These are phyloP conservation scores for Proisotoma minuta DNA, from an alignment of 2,888 invertebrate genomes.

Conservation along the genomic window DNA sequence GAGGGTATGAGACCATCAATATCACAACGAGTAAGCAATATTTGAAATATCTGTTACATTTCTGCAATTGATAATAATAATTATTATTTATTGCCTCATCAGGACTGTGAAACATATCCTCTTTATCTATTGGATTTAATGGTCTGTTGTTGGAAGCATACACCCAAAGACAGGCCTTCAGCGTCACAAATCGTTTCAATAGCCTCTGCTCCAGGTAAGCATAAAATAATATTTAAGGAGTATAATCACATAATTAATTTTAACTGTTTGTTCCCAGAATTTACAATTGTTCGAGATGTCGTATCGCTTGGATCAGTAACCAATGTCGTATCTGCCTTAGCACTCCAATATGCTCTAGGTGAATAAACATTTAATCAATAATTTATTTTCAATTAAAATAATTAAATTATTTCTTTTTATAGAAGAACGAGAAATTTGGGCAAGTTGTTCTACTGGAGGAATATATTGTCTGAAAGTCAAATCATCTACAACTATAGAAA, in stretches of 20 bases:
- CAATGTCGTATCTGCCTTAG: constrained; percentile 61
- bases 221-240: no score
- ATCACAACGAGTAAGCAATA: constrained; percentile 64
- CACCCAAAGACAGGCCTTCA: constrained; percentile 73
- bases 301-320: constrained; percentile 66
- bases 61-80: background rate
- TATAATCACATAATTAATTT: no score
- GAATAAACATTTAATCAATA: constrained; percentile 44
- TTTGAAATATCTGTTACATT: background rate
- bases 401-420: background rate
- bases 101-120: constrained; percentile 60
- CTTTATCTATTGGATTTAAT: constrained; percentile 87
- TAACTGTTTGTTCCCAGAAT: no score
- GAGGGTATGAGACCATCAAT: constrained; percentile 90
- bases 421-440: constrained; percentile 48
- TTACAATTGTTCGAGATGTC: constrained; percentile 77
- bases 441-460: constrained; percentile 46
- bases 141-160: constrained; percentile 92
- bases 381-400: background rate
- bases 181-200: constrained; percentile 92
- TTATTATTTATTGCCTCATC: background rate
- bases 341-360: constrained; percentile 52
- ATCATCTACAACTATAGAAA: constrained; percentile 25
- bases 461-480: constrained; percentile 43
- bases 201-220: constrained; percentile 75